Percentiles rank a stretch among this genome's conserved stretches.
phyloP scores from a whole-genome alignment of 2,113 vertebrate species.

The Chaetura pelagica region DNA sequence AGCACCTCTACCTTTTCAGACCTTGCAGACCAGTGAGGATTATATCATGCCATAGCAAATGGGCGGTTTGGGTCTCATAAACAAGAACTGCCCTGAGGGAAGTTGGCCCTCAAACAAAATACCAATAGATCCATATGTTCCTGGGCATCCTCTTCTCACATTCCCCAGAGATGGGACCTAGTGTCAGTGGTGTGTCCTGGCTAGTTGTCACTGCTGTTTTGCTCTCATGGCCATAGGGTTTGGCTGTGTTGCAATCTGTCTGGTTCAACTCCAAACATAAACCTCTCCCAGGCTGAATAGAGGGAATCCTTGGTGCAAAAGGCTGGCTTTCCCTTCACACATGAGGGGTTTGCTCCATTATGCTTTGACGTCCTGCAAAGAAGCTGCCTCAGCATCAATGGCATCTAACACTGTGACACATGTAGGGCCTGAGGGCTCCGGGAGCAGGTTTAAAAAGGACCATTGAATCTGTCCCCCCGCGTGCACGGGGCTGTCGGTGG shows the following conservation, averaged over 20 bases:
- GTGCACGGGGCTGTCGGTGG: neutral
- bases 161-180: accelerated
- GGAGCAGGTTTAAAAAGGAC: slow-evolving; percentile 31
- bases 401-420: slow-evolving; percentile 19
- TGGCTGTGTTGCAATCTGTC: neutral
- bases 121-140: neutral
- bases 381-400: slow-evolving; percentile 33
- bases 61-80: neutral
- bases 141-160: accelerated
- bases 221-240: accelerated
- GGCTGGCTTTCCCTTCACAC: slow-evolving; percentile 45
- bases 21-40: neutral
- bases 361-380: slow-evolving; percentile 49
- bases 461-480: neutral
- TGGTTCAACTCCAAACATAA: neutral
- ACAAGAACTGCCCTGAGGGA: neutral
- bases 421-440: neutral
- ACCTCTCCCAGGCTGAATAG: neutral
- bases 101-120: neutral
- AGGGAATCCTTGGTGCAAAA: neutral
- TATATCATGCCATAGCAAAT: neutral
- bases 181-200: neutral
- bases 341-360: slow-evolving; percentile 51
- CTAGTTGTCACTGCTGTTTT: neutral
- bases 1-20: accelerated